A percentile compares a stretch with the other conserved stretches of the same genome.
Evolutionary conservation across 2,888 invertebrate species (phyloP).

Genomic region (Drosophila anceps): DNA sequence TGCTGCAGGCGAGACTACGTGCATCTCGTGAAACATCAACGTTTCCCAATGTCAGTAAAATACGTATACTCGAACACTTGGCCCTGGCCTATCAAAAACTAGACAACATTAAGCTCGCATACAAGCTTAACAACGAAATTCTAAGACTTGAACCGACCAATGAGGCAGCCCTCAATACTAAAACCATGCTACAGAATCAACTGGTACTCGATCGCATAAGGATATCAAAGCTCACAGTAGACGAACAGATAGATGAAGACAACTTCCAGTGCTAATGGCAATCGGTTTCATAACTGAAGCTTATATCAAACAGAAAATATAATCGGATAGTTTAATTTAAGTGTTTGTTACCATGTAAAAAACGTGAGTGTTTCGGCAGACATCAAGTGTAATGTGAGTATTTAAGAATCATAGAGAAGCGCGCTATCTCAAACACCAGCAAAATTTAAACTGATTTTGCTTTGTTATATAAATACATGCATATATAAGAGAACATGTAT

Average conservation of each 20-base stretch:
- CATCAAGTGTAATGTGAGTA: neutral
- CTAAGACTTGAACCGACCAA: conserved; percentile 56
- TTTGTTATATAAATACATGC: neutral
- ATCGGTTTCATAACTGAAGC: neutral
- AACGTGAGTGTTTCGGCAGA: neutral
- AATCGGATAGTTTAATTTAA: neutral
- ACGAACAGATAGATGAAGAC: neutral
- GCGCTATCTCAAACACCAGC: no score
- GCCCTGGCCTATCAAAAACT: conserved; percentile 27
- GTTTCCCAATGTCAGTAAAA: conserved; percentile 41
- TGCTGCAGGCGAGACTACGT: conserved; percentile 52
- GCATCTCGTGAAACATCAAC: neutral
- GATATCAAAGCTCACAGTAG: neutral
- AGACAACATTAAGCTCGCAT: conserved; percentile 66
- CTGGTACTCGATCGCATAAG: conserved; percentile 34
- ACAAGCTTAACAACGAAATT: conserved; percentile 63
- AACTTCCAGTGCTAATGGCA: neutral
- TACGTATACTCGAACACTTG: conserved; percentile 57
- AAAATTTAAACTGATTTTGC: neutral
- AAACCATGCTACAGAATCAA: conserved; percentile 16
- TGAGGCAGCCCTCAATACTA: conserved; percentile 37
- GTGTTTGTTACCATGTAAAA: neutral
- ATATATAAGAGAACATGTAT: neutral
- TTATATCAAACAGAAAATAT: neutral
- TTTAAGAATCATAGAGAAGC: neutral